Conservation (phyloP, 2,113 vertebrate species). For the Pelecanus crispus region DNA sequence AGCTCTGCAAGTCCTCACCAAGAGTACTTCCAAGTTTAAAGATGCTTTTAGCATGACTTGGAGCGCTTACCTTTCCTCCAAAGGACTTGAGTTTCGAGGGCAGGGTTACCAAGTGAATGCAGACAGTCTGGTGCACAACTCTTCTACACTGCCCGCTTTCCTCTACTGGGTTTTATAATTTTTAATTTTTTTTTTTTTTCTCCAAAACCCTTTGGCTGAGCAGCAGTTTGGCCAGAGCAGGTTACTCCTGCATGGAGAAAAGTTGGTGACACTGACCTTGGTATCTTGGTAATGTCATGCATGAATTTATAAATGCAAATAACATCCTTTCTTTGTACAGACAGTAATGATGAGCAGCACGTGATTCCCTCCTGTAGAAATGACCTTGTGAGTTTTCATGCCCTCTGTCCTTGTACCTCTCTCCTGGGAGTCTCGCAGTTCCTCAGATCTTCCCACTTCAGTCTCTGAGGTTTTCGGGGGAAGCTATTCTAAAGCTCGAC, state of each 20-base stretch:
- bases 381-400: not conserved
- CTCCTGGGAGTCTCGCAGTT: not conserved
- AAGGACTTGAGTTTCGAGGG: not conserved
- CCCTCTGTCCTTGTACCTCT: not conserved
- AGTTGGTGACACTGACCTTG: not conserved
- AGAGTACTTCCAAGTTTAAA: not conserved
- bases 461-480: not conserved
- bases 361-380: not conserved
- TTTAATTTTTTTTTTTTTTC: too few species aligned
- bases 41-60: not conserved
- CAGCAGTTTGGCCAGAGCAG: not conserved
- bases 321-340: not conserved
- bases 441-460: not conserved
- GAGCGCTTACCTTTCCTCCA: not conserved
- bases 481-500: not conserved
- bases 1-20: not conserved
- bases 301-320: not conserved
- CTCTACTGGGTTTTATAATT: not conserved
- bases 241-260: not conserved
- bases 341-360: not conserved
- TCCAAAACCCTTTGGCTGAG: not conserved
- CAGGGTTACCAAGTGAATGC: not conserved
- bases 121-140: not conserved
- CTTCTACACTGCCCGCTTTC: rapidly evolving
- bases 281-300: not conserved